Percentiles rank a stretch among this genome's conserved stretches.
phyloP scores from a whole-genome alignment of 2,113 vertebrate genomes.

The Microtus oregoni region DNA sequence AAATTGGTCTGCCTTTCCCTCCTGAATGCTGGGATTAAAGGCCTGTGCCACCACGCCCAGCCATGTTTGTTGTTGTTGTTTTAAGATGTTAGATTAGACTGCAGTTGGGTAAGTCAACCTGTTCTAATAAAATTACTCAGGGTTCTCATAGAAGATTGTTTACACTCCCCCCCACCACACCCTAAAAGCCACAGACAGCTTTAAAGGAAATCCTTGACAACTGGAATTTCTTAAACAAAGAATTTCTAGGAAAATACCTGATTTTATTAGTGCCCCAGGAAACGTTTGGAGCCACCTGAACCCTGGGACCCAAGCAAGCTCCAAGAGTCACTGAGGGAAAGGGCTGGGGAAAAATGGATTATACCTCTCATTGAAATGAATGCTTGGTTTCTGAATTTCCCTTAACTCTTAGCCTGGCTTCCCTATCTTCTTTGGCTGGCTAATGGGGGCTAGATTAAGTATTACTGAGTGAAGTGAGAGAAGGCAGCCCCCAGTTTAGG shows the following conservation, averaged over 20 bases:
- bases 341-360: not conserved
- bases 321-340: slow-evolving; percentile 9
- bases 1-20: not conserved
- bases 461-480: slow-evolving; percentile 34
- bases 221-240: slow-evolving; percentile 33
- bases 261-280: slow-evolving; percentile 64
- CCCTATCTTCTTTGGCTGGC: slow-evolving; percentile 18
- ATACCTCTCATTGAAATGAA: not conserved
- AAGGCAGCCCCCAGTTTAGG: slow-evolving; percentile 29
- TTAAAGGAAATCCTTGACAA: slow-evolving; percentile 28
- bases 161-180: not conserved
- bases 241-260: slow-evolving; percentile 61
- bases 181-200: not conserved
- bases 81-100: not conserved
- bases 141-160: slow-evolving; percentile 23
- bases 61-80: not conserved
- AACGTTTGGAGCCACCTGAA: slow-evolving; percentile 44
- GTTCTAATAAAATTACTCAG: slow-evolving; percentile 9
- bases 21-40: not conserved
- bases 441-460: slow-evolving; percentile 43
- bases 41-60: not conserved
- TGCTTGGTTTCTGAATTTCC: slow-evolving; percentile 50
- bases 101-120: not conserved
- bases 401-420: slow-evolving; percentile 53
- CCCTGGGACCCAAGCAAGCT: slow-evolving; percentile 22